These are phyloP conservation scores for Drosophila monieri DNA, from an alignment of 2,888 invertebrate genomes.

Conservation along the genomic window DNA sequence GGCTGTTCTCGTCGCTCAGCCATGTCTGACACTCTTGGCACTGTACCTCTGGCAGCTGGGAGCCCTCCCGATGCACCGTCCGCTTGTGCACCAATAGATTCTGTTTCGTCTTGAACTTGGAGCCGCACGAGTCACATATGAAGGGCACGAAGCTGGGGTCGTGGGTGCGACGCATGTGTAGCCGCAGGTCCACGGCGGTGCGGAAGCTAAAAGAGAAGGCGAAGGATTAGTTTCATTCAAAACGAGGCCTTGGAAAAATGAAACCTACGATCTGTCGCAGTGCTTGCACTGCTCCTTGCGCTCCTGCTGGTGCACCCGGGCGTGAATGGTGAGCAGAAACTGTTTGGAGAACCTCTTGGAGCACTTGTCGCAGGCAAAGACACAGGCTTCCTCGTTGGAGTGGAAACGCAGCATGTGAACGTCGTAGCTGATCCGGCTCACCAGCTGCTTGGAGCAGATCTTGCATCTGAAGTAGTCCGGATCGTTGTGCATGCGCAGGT, in stretches of 20 bases:
- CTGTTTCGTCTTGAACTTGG: constrained; percentile 54
- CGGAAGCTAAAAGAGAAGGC: constrained; percentile 30
- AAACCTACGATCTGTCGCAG: constrained; percentile 45
- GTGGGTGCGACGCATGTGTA: constrained; percentile 48
- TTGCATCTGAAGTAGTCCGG: constrained; percentile 54
- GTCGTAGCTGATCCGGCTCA: constrained; percentile 46
- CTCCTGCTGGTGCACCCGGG: constrained; percentile 45
- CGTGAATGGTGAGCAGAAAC: constrained; percentile 47
- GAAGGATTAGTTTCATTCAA: neutral
- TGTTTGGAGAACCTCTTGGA: constrained; percentile 50
- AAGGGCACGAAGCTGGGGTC: constrained; percentile 49
- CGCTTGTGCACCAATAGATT: constrained; percentile 48
- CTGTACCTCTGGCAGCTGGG: constrained; percentile 48
- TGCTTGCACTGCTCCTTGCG: constrained; percentile 44
- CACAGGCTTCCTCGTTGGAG: constrained; percentile 28
- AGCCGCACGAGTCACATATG: constrained; percentile 51
- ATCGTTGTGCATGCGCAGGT: constrained; percentile 53
- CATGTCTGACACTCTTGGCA: constrained; percentile 49
- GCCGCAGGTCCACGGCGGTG: constrained; percentile 44
- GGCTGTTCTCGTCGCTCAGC: constrained; percentile 45
- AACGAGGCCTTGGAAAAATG: neutral
- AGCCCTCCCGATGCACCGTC: constrained; percentile 45
- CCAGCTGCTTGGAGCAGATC: constrained; percentile 43
- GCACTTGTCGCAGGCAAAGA: constrained; percentile 45
- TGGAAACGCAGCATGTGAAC: constrained; percentile 51